Base-by-base conservation (phyloP, 2,888 invertebrate species). In the Acrobasis repandana region DNA sequence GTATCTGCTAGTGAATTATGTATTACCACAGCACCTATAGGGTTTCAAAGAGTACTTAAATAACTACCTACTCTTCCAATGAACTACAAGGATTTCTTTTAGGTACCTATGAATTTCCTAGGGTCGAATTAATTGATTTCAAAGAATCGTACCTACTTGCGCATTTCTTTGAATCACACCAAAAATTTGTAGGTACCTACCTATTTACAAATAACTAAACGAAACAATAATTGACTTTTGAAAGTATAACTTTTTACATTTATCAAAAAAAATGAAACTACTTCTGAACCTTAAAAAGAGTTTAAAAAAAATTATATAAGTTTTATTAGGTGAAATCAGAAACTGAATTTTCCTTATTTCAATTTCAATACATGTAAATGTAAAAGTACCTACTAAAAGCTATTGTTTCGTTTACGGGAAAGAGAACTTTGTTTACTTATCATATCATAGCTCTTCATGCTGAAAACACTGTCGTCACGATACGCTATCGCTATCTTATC, bases 391-490 rank as follows among this genome's bases (percentile, higher is more conserved):
- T 48, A 34, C n/a, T 15, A 15, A 4, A 33, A n/a, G 28, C 3
- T 49, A 20, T 49, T 28, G 14, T n/a, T 50, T 43, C 14, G 14
- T 28, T 28, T 43, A 9, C 11, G 50, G 50, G 58, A 59, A 58
- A 54, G 61, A 63, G 56, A 63, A 63, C 18, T 64, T 59, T 54
- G 63, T 70, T 59, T 59, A 59, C 51, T 46, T 69, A 72, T 69
- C 66, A 73, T 69, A 72, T 69, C 66, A 73, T 60, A 61, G 63
- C 68, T 67, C 68, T 70, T 66, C 70, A 69, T 74, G 77, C 73
- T 77, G 71, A 72, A 76, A 80, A 81, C 73, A 76, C 74, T 82
- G 82, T 82, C 86, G 83, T 86, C 85, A 85, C 76, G 43, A 52
- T 51, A 59, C 54, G 38, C 38, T 54, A 43, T 73, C 66, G 62